These are phyloP conservation scores for Coregonus sp. DNA, from an alignment of 2,797 vertebrate genomes.

Conservation along the genomic window DNA sequence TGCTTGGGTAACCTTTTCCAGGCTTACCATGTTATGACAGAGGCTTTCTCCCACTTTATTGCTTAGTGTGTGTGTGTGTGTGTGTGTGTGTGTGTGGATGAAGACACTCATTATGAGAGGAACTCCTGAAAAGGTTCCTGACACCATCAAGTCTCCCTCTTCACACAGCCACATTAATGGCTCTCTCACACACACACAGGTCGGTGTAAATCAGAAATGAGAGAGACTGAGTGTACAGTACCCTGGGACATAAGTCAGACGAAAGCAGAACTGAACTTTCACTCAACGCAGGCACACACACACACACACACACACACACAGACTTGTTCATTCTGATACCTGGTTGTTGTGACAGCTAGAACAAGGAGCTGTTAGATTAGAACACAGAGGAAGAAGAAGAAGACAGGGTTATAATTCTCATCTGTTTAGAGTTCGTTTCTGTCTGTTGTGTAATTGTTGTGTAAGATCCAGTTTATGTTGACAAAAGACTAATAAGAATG, in stretches of 20 bases:
- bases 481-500: not conserved
- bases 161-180: slow-evolving; percentile 9
- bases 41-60: slow-evolving; percentile 23
- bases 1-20: slow-evolving; percentile 61
- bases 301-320: not conserved
- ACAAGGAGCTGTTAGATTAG: slow-evolving; percentile 46
- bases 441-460: not conserved
- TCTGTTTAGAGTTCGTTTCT: not conserved
- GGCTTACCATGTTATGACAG: slow-evolving; percentile 49
- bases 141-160: slow-evolving; percentile 35
- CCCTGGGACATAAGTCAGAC: too few relatives aligned
- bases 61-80: slow-evolving; percentile 18
- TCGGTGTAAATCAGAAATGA: not conserved
- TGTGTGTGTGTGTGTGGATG: not conserved
- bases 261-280: not conserved
- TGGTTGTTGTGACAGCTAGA: slow-evolving; percentile 37
- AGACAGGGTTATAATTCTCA: slow-evolving; percentile 1
- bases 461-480: not conserved
- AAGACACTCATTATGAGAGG: slow-evolving; percentile 44
- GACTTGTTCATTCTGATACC: not conserved
- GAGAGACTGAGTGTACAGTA: not conserved
- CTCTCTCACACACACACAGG: not conserved
- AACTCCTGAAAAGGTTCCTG: slow-evolving; percentile 45
- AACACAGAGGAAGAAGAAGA: not conserved
- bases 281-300: slow-evolving; percentile 13